Base-by-base conservation (phyloP, 2,888 invertebrate species). In the Agrotis puta region DNA sequence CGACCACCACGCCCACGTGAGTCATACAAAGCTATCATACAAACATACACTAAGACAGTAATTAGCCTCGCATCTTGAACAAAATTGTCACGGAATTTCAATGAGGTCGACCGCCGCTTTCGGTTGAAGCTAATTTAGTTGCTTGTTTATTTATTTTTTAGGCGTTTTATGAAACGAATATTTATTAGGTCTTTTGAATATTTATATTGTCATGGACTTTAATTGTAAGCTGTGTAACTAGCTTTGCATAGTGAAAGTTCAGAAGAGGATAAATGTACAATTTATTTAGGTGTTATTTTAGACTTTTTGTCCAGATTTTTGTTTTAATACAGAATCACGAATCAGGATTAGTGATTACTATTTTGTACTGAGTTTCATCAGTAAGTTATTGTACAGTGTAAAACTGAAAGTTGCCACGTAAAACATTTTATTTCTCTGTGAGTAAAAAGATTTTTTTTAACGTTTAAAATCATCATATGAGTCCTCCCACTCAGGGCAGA, bases 1-100 rank as follows among this genome's bases (percentile, higher is more conserved):
- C 87, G 87, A 85, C 91, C 91, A 89, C 91, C 91, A 90, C 73
- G 83, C 87, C 76, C 86, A 88, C 93, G 95, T 95, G 95, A 95
- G 95, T 95, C 91, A 81, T 69, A 72, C 71, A 76, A 69, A 77
- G 85, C 83, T 70, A 73, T 77, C 80, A 70, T 66, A 59, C 62
- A 54, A 64, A 54, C 65, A 54, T 62, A 56, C 54, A 71, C 81
- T 82, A 71, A 22, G 22, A 14, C 66, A 56, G 56, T 93, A 92
- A 93, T 93, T 94, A 94, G 93, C 85, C 89, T 85, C 76, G 74
- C 68, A 68, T 84, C 92, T 93, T 91, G 92, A 91, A 93, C 93
- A 91, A 94, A 92, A 87, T 90, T 88, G 86, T 83, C 87, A 79
- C 83, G 79, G 79, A 58, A 22, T 43, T 43, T 1, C n/a, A 68